Conservation (phyloP, 2,113 vertebrate genomes). For the Mungos mungo region DNA sequence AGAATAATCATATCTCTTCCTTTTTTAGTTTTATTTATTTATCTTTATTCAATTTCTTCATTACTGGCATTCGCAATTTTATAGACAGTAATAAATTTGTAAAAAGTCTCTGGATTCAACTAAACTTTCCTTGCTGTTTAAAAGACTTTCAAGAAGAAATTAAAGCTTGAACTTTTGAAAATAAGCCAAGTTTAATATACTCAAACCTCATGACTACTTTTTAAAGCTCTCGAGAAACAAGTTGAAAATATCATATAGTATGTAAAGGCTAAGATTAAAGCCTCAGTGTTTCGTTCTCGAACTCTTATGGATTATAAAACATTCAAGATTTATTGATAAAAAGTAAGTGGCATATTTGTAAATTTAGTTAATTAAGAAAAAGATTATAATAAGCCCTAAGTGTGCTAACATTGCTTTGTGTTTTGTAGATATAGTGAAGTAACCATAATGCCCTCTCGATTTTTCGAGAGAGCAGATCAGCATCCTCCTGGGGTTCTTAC, state of each 20-base stretch:
- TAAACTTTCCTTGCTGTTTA: slow-evolving; percentile 52
- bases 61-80: slow-evolving; percentile 33
- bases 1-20: slow-evolving; percentile 39
- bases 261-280: not conserved
- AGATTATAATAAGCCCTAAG: not conserved
- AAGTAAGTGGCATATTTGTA: not conserved
- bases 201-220: not conserved
- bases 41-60: not conserved
- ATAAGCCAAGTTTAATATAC: slow-evolving; percentile 26
- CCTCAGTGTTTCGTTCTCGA: not conserved
- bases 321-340: slow-evolving; percentile 29
- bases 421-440: not conserved
- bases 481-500: not conserved
- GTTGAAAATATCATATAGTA: not conserved
- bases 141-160: slow-evolving; percentile 56
- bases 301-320: slow-evolving; percentile 6
- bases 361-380: slow-evolving; percentile 32
- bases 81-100: slow-evolving; percentile 54
- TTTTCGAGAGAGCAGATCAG: not conserved
- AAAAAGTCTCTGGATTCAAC: not conserved
- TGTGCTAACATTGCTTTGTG: not conserved
- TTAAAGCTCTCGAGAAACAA: not conserved
- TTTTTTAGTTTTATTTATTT: not conserved
- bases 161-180: slow-evolving; percentile 31
- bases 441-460: too few species aligned